Evolutionary conservation across 2,797 vertebrate species (phyloP).

Genomic region (Myotis planiceps): DNA sequence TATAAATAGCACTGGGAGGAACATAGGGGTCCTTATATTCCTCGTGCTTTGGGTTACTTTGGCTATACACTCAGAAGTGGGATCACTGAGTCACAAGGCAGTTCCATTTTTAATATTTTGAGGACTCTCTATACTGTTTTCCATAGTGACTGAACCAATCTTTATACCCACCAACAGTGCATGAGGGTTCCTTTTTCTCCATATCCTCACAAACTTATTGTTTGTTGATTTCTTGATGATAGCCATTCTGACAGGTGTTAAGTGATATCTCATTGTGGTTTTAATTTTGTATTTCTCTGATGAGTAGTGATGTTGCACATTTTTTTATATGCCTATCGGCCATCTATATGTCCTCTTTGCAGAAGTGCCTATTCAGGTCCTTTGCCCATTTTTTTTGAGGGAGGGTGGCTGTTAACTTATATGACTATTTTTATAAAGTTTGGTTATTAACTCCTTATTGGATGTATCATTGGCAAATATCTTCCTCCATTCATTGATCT

Average conservation of each 20-base stretch:
- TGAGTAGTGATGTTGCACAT: neutral
- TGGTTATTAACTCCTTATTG: neutral
- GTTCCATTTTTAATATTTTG: neutral
- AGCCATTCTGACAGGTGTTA: neutral
- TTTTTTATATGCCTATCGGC: neutral
- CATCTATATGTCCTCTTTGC: neutral
- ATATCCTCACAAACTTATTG: neutral
- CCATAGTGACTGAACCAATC: neutral
- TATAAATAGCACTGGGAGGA: neutral
- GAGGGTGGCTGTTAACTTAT: neutral
- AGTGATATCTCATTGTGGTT: neutral
- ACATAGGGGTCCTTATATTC: neutral
- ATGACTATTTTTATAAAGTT: neutral
- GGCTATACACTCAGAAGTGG: neutral
- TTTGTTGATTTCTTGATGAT: neutral
- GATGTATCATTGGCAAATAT: neutral
- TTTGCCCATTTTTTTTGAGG: neutral
- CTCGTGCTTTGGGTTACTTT: neutral
- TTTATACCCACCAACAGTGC: neutral
- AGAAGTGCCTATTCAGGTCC: neutral
- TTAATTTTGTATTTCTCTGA: neutral
- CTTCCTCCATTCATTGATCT: neutral
- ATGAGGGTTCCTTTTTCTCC: neutral
- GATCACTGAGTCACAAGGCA: neutral
- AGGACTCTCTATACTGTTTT: neutral